Evolutionary conservation across 2,797 vertebrate species (phyloP), one percentile per base, ranked within the genome.

Genomic region (Phoebastria nigripes): DNA sequence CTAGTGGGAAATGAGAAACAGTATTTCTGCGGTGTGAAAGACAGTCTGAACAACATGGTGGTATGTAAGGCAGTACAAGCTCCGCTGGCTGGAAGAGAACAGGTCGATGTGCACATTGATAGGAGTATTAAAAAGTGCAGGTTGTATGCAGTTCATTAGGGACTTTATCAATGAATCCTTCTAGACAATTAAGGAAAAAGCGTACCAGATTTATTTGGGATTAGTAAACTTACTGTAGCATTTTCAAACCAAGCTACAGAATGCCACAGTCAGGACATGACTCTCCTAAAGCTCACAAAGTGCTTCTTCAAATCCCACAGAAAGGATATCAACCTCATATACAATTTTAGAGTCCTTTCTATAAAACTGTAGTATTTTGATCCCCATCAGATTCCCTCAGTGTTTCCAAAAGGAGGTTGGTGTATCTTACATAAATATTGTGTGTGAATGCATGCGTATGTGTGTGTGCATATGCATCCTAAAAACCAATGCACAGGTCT

Each of bases 1-100:
- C 87, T 58, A 47, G 58, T 31, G 61, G 79, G 87, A 92, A 95
- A 96, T 78, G 44, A 79, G 76, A 72, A 94, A 65, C 44, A 78
- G 47, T 59, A 41, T 87, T 86, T 88, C 42, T 86, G 72, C 21
- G 56, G 56, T 52, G 79, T 37, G 55, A 46, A 71, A 96, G 51
- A 4, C 84, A 82, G 72, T 33, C 51, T 91, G 71, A 87, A 52
- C 26, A 76, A 73, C 0, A 5, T 12, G 16, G 62, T 62, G 14
- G 54, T 37, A 3, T 66, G 42, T 41, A 61, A 92, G 65, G 76
- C 76, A 81, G 33, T 16, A 39, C 33, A 69, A 79, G 54, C 85
- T 69, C 37, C 0, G 0, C 72, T 62, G 87, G 20, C 94, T 93
- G 81, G 71, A 62, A 85, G 37, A 56, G 44, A 92, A 51, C 17